phyloP scores from a whole-genome alignment of 2,797 vertebrate species.

The Bradypus variegatus region DNA sequence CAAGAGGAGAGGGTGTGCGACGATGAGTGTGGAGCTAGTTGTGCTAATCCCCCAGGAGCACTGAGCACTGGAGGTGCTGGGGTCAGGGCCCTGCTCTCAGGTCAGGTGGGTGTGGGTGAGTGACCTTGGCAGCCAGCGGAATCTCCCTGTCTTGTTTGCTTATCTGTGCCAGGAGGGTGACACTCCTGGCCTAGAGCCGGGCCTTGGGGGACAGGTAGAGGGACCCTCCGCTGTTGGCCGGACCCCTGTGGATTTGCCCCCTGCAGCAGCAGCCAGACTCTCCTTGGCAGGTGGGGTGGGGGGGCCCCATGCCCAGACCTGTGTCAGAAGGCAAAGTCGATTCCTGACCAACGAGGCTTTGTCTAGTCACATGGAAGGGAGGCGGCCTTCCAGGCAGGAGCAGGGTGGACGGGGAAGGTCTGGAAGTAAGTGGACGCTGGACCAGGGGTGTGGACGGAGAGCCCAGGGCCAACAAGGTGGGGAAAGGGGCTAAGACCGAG shows the following conservation, averaged over 20 bases:
- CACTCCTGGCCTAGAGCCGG: neutral
- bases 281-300: neutral
- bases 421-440: neutral
- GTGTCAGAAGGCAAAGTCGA: neutral
- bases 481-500: neutral
- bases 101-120: neutral
- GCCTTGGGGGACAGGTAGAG: neutral
- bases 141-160: neutral
- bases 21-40: no score
- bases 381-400: neutral
- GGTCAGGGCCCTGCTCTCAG: neutral
- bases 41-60: fast-evolving
- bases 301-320: neutral
- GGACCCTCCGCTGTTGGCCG: neutral
- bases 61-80: fast-evolving
- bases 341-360: neutral
- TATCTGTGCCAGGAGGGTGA: neutral
- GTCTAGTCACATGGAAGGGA: neutral
- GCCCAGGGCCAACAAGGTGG: neutral
- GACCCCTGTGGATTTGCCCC: neutral
- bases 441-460: fast-evolving
- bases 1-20: neutral
- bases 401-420: neutral
- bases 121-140: neutral
- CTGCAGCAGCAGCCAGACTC: neutral